Evolutionary conservation across 2,888 invertebrate genomes (phyloP), one percentile per base, ranked within the genome.

Genomic region (Mactromeris polynyma): DNA sequence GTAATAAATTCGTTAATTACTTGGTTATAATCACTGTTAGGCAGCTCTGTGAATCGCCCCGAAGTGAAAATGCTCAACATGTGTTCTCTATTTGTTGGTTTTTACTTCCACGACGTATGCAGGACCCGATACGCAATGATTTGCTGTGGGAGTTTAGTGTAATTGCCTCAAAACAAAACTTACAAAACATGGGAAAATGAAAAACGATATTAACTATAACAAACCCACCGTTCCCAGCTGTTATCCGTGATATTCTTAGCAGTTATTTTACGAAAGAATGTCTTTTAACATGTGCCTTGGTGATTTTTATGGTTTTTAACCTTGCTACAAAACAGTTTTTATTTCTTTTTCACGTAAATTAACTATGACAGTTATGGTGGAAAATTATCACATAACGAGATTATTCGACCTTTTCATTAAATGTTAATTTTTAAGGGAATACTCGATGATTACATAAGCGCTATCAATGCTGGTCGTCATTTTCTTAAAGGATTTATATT

Each of bases 181-280:
- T 58, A 40, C 78, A 79, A 79, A 81, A 78, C 83, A 77, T 87
- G 83, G 87, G 87, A 87, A 87, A 82, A 87, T 87, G 87, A 83
- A 87, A 87, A 87, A 79, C 78, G 87, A 87, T 87, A 87, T 87
- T 42, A 83, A 78, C 54, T 42, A 87, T 83, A 87, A 87, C 82
- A 87, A 83, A 83, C 83, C 40, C 78, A 46, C 79, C n/a, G 58
- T 31, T 64, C 26, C 38, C 87, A 87, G 87, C 87, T 87, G 87
- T 79, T 64, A 6, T 2, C 31, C 79, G 33, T 79, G 87, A 83
- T 87, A 87, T 46, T 69, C 31, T 69, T 46, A 46, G 69, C 81
- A 69, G 51, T 69, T 38, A 80, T 86, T 86, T 31, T 73, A 64
- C 64, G 26, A 42, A 86, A 86, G 81, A 81, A 86, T 86, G 69